Conservation (phyloP, 2,888 invertebrate species). For the Cerastis leucographa region DNA sequence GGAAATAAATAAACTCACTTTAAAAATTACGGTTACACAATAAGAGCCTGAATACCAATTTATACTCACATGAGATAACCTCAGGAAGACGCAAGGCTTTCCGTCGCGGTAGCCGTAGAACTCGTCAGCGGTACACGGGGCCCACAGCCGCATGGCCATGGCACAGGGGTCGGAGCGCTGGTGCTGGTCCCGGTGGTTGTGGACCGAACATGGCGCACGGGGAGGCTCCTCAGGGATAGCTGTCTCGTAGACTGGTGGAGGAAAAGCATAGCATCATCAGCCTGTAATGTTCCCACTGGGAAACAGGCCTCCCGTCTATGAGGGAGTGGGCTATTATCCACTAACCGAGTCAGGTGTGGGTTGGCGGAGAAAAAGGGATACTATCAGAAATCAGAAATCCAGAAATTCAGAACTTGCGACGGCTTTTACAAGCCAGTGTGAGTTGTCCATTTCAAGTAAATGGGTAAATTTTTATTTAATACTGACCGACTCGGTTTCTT, state of each 20-base stretch:
- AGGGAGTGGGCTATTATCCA: neutral
- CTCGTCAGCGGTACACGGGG: conserved; percentile 92
- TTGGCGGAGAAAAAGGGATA: neutral
- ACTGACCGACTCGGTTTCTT: neutral
- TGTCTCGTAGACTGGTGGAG: conserved; percentile 82
- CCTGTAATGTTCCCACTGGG: neutral
- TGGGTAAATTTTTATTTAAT: neutral
- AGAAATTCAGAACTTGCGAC: neutral
- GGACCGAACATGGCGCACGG: conserved; percentile 84
- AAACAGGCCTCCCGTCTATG: neutral
- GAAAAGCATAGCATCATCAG: neutral
- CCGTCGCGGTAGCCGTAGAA: conserved; percentile 94
- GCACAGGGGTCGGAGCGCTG: conserved; percentile 81
- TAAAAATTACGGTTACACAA: neutral
- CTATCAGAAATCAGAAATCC: neutral
- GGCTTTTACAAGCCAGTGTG: neutral
- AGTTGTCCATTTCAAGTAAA: neutral
- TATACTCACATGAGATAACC: conserved; percentile 91
- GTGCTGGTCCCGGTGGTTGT: conserved; percentile 78
- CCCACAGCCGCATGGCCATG: conserved; percentile 82
- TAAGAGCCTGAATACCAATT: neutral
- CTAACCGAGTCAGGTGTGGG: neutral
- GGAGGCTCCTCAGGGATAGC: conserved; percentile 84
- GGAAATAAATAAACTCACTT: neutral
- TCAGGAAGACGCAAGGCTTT: conserved; percentile 94